These are phyloP conservation scores for Rhyacophila brunnea DNA, from an alignment of 1,140 invertebrate species.

Conservation along the genomic window DNA sequence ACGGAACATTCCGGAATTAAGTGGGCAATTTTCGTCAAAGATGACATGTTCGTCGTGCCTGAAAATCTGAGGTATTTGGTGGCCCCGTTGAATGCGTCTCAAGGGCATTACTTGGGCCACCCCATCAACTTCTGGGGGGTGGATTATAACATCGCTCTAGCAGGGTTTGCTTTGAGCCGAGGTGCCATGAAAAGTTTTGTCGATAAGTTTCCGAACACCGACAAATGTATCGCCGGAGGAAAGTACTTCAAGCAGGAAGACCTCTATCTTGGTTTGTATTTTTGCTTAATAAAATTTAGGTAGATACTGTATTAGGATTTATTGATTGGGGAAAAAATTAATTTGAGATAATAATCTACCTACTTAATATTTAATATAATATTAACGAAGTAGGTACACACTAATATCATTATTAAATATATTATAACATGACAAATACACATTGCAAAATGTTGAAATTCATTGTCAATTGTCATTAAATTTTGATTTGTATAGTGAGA, in stretches of 20 bases:
- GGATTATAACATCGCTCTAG: constrained; percentile 52
- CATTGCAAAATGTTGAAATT: too few species aligned
- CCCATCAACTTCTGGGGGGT: constrained; percentile 50
- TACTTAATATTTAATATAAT: too few species aligned
- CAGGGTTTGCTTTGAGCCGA: constrained; percentile 55
- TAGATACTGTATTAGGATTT: too few species aligned
- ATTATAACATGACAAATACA: too few species aligned
- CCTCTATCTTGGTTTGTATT: constrained; percentile 53
- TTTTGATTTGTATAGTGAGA: too few species aligned
- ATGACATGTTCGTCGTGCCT: constrained; percentile 52
- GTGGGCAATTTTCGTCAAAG: constrained; percentile 54
- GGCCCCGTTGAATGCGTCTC: constrained; percentile 41
- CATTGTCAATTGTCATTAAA: too few species aligned
- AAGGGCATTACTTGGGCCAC: constrained; percentile 55
- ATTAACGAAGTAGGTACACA: too few species aligned
- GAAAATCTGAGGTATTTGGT: constrained; percentile 53
- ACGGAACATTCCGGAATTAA: constrained; percentile 31
- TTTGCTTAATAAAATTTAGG: too few species aligned
- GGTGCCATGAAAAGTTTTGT: constrained; percentile 42
- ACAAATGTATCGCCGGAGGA: constrained; percentile 47
- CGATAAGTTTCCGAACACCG: constrained; percentile 43
- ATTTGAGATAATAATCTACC: too few species aligned
- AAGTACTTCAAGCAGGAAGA: constrained; percentile 59
- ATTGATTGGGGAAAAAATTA: too few species aligned
- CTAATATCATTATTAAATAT: too few species aligned